phyloP scores from a whole-genome alignment of 2,888 invertebrate species.

The Eupithecia tripunctaria region DNA sequence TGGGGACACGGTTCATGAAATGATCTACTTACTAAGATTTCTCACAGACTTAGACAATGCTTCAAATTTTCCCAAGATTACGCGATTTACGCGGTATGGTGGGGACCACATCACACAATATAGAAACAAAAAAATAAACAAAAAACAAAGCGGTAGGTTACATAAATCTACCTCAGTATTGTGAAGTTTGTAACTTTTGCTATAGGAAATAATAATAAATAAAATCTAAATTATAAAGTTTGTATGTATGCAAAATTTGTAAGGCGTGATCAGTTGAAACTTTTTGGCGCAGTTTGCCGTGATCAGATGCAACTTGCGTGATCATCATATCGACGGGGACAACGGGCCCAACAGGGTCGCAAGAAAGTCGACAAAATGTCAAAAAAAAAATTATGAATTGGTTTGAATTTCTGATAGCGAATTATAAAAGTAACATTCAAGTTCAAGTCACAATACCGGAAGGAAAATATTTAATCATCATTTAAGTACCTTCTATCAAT shows the following conservation, averaged over 20 bases:
- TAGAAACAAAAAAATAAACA: neutral
- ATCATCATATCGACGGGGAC: too few species aligned
- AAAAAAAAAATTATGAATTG: neutral
- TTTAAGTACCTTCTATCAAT: neutral
- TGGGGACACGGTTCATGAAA: slow-evolving; percentile 26
- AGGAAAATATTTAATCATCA: neutral
- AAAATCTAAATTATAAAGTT: too few species aligned
- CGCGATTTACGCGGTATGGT: slow-evolving; percentile 24
- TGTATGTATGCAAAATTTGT: too few species aligned
- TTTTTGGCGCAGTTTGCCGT: too few species aligned
- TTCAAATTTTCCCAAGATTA: slow-evolving; percentile 34
- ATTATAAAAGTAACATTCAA: neutral
- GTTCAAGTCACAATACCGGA: neutral
- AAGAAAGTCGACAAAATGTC: neutral
- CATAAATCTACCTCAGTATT: neutral
- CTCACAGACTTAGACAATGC: slow-evolving; percentile 35
- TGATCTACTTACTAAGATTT: slow-evolving; percentile 24
- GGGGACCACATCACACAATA: slow-evolving; percentile 1
- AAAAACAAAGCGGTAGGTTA: neutral
- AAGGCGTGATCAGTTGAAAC: too few species aligned
- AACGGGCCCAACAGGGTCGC: too few species aligned
- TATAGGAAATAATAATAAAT: too few species aligned
- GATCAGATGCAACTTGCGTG: too few species aligned
- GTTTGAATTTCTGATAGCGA: neutral
- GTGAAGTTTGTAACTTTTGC: neutral